These are phyloP conservation scores for Pristiophorus japonicus DNA, from an alignment of 2,113 vertebrate species.

Conservation along the genomic window DNA sequence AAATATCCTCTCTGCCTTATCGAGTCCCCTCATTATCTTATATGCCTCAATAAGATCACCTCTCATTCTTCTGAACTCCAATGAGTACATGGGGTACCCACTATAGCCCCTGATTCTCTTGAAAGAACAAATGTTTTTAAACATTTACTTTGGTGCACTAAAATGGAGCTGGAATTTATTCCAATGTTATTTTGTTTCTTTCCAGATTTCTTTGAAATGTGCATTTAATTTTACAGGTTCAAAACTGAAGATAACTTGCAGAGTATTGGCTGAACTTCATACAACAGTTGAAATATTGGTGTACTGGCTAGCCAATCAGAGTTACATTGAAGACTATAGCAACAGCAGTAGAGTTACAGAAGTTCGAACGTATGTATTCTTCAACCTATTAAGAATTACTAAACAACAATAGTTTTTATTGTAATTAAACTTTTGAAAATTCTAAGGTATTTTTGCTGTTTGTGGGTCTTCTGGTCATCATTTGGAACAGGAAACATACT, in stretches of 20 bases:
- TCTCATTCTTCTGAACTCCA: no score
- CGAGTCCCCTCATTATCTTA: no score
- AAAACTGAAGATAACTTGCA: slow-evolving; percentile 58
- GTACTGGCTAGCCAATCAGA: slow-evolving; percentile 60
- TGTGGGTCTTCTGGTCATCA: background rate
- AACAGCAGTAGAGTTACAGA: slow-evolving; percentile 49
- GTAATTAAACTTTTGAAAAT: background rate
- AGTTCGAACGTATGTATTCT: slow-evolving; percentile 54
- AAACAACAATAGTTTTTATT: background rate
- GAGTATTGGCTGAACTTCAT: slow-evolving; percentile 56
- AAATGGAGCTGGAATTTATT: background rate
- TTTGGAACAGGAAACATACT: background rate
- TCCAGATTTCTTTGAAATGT: background rate
- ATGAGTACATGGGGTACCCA: no score
- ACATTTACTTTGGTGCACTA: background rate
- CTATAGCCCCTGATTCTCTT: background rate
- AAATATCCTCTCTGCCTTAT: no score
- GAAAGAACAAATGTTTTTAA: background rate
- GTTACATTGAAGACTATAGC: slow-evolving; percentile 43
- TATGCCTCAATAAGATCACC: no score
- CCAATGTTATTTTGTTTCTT: background rate
- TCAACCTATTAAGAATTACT: background rate
- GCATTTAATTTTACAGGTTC: slow-evolving; percentile 50
- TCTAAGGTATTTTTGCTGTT: background rate
- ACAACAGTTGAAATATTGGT: slow-evolving; percentile 41